Evolutionary conservation across 92 coral and sea anemone genomes (phyloP).

Genomic region (Desmophyllum pertusum): DNA sequence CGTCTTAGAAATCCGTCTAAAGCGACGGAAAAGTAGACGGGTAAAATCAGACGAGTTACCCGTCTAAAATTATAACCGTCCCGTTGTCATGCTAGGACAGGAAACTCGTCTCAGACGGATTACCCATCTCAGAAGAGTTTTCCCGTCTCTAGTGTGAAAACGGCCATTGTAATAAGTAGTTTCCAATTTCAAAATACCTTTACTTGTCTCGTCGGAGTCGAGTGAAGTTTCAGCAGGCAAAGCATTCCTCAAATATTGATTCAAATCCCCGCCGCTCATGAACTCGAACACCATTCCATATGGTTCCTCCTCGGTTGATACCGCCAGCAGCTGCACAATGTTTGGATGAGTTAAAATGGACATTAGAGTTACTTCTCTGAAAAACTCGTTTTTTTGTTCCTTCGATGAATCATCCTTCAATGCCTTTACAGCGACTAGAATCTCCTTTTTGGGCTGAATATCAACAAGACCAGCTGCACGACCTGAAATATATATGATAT

Average conservation of each 20-base stretch:
- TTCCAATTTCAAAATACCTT: too few relatives aligned
- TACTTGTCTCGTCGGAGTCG: conserved; percentile 40
- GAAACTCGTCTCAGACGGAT: too few relatives aligned
- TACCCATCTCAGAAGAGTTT: too few relatives aligned
- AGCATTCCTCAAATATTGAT: conserved; percentile 84
- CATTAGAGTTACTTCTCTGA: conserved; percentile 90
- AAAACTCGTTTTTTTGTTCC: conserved; percentile 85
- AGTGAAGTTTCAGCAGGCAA: conserved; percentile 71
- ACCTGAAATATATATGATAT: neutral
- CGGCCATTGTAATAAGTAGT: too few relatives aligned
- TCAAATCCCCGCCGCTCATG: conserved; percentile 93
- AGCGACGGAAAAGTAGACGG: too few relatives aligned
- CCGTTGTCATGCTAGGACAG: too few relatives aligned
- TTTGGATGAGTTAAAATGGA: conserved; percentile 84
- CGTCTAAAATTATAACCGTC: too few relatives aligned
- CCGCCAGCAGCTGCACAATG: conserved; percentile 86
- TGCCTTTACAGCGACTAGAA: conserved; percentile 89
- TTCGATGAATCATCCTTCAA: conserved; percentile 88
- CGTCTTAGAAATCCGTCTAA: too few relatives aligned
- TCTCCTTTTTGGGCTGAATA: conserved; percentile 69
- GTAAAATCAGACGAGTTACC: too few relatives aligned
- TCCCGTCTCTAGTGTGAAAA: too few relatives aligned
- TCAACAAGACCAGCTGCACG: conserved; percentile 75
- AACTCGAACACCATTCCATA: conserved; percentile 97
- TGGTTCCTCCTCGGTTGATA: conserved; percentile 93